Evolutionary conservation across 2,797 vertebrate species (phyloP).

Genomic region (Miopithecus talapoin): DNA sequence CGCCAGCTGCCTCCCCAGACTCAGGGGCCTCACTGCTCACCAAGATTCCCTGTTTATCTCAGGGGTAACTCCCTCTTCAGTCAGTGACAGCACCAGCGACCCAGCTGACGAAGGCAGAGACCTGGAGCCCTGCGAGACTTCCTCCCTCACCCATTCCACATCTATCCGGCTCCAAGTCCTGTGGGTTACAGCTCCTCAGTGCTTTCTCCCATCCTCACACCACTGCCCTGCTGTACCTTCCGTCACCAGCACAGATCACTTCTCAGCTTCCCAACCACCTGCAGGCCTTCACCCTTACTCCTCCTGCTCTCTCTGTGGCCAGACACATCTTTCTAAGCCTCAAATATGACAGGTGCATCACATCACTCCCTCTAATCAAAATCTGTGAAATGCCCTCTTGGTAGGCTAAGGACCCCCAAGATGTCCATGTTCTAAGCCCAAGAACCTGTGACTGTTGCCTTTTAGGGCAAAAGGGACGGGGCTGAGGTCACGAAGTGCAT

Average conservation of each 20-base stretch:
- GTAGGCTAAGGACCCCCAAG: background rate
- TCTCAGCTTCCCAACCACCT: background rate
- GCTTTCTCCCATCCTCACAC: background rate
- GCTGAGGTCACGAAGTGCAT: background rate
- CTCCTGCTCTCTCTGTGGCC: background rate
- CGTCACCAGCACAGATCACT: background rate
- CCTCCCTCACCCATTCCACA: background rate
- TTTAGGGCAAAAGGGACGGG: background rate
- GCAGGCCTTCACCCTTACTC: background rate
- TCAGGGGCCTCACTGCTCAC: background rate
- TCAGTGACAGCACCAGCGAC: background rate
- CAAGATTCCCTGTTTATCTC: background rate
- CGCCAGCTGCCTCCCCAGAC: background rate
- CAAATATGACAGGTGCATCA: background rate
- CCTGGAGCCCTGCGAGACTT: background rate
- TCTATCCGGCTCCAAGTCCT: background rate
- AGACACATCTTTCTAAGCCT: background rate
- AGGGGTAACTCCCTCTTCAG: background rate
- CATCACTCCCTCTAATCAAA: background rate
- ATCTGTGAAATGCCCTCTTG: background rate
- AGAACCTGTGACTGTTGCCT: background rate
- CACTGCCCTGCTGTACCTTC: background rate
- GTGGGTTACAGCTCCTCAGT: background rate
- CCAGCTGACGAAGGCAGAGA: background rate
- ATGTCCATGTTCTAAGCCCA: background rate